Percentiles rank a stretch among this genome's conserved stretches.
phyloP scores from a whole-genome alignment of 2,113 vertebrate genomes.

The Bungarus multicinctus region DNA sequence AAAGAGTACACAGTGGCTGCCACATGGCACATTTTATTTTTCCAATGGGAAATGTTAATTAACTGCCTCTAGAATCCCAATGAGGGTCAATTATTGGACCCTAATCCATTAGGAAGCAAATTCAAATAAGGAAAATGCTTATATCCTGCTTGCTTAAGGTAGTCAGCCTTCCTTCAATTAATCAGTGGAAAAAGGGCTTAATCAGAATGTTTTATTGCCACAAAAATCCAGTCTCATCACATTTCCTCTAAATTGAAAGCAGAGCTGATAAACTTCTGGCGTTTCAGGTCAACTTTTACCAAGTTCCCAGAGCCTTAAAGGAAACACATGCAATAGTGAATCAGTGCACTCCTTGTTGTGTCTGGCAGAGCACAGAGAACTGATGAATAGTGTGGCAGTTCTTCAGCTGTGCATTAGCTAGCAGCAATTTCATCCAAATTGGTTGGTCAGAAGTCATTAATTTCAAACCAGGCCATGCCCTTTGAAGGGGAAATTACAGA shows the following conservation, averaged over 20 bases:
- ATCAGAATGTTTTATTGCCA: background rate
- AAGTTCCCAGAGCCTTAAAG: background rate
- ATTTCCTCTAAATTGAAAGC: background rate
- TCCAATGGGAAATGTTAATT: constrained; percentile 20
- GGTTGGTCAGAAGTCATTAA: constrained; percentile 42
- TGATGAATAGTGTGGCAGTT: constrained; percentile 33
- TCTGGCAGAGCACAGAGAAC: background rate
- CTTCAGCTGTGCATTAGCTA: constrained; percentile 55
- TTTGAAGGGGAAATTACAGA: constrained; percentile 62
- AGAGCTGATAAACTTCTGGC: background rate
- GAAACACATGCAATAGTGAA: background rate
- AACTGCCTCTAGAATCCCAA: constrained; percentile 28
- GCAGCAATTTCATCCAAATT: constrained; percentile 28
- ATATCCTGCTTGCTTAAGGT: constrained; percentile 1
- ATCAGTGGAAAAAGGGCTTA: background rate
- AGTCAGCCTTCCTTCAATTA: background rate
- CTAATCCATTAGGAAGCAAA: constrained; percentile 45
- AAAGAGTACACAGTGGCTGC: background rate
- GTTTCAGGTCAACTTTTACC: background rate
- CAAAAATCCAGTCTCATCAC: background rate
- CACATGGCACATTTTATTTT: background rate
- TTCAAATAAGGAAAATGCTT: constrained; percentile 41
- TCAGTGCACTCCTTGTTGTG: background rate
- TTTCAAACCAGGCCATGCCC: constrained; percentile 54
- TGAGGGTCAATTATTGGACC: constrained; percentile 53